These are phyloP conservation scores for Bubo bubo DNA, from an alignment of 2,113 vertebrate genomes.

Conservation along the genomic window DNA sequence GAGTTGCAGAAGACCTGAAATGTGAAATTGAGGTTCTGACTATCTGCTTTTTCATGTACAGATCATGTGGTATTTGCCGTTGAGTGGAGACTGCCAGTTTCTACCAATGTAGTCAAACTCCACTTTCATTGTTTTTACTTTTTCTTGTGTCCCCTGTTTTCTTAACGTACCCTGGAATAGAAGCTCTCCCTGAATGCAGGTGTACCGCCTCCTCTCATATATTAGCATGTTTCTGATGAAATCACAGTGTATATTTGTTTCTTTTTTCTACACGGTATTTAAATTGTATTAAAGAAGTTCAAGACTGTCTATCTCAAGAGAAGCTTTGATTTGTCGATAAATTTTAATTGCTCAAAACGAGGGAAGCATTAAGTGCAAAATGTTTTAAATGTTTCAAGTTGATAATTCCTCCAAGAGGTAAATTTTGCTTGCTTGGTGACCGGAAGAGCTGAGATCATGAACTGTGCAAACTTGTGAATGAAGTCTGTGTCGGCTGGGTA, in stretches of 20 bases:
- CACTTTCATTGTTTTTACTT: neutral
- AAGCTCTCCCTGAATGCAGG: neutral
- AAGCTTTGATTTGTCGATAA: neutral
- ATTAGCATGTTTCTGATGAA: neutral
- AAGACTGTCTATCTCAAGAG: neutral
- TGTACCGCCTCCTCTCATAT: neutral
- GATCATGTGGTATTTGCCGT: neutral
- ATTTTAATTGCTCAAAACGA: neutral
- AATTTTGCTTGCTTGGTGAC: neutral
- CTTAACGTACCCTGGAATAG: neutral
- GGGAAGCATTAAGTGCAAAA: neutral
- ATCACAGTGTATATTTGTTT: rapidly evolving
- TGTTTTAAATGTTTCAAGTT: neutral
- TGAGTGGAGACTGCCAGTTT: neutral
- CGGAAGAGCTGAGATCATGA: neutral
- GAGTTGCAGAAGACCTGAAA: neutral
- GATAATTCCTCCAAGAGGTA: neutral
- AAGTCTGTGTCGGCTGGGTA: neutral
- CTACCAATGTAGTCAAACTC: neutral
- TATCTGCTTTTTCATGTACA: neutral
- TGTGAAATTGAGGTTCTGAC: neutral
- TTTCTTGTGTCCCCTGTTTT: neutral
- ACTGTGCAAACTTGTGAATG: neutral
- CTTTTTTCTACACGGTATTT: neutral
- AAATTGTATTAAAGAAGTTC: neutral